phyloP scores from a whole-genome alignment of 2,113 vertebrate genomes.

The Eulacestoma nigropectus region DNA sequence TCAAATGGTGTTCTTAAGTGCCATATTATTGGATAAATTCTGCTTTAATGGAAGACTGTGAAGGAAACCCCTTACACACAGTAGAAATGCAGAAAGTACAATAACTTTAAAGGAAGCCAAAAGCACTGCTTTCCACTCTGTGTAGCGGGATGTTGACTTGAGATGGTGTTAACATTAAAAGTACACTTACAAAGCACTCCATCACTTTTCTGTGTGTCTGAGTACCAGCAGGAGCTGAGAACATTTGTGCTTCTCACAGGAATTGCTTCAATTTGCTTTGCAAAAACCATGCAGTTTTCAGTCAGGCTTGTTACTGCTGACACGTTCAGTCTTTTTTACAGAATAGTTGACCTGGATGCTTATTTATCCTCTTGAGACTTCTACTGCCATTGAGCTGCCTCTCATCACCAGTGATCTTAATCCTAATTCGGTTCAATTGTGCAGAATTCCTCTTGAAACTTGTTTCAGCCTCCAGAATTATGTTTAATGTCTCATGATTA shows the following conservation, averaged over 20 bases:
- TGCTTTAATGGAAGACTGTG: background rate
- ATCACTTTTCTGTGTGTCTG: background rate
- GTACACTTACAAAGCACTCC: fast-evolving
- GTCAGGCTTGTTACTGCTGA: background rate
- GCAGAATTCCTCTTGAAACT: background rate
- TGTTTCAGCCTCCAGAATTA: background rate
- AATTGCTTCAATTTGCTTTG: background rate
- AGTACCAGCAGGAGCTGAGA: background rate
- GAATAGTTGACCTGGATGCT: background rate
- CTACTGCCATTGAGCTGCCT: background rate
- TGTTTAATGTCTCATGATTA: background rate
- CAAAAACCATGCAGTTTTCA: background rate
- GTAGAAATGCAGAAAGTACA: background rate
- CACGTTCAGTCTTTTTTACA: background rate
- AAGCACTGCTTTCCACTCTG: background rate
- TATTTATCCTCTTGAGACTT: background rate
- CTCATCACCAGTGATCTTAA: background rate
- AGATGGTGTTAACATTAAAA: background rate
- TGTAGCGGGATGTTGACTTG: background rate
- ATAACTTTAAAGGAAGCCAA: background rate
- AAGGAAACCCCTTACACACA: background rate
- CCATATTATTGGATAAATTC: background rate
- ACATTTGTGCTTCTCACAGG: background rate
- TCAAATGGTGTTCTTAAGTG: background rate
- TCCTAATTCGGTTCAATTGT: background rate